These are phyloP conservation scores for Metaphire vulgaris DNA, from an alignment of 1,140 invertebrate species.

Conservation along the genomic window DNA sequence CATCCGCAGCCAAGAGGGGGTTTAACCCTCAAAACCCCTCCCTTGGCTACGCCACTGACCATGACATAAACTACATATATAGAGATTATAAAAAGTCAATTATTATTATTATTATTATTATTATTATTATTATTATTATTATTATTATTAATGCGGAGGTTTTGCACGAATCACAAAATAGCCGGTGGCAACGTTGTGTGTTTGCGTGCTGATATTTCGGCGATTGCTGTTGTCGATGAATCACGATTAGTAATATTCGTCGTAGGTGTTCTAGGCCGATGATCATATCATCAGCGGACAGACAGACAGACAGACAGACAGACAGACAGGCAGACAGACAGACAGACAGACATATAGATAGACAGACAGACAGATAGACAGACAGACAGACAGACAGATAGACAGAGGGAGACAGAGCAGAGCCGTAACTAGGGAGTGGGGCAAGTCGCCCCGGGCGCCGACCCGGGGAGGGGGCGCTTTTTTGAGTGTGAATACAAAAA, in stretches of 20 bases:
- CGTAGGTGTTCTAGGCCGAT: background rate
- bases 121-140: too few relatives aligned
- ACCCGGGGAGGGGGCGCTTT: too few relatives aligned
- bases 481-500: too few relatives aligned
- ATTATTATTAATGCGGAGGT: too few relatives aligned
- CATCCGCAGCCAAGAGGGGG: too few relatives aligned
- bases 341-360: background rate
- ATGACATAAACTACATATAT: too few relatives aligned
- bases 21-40: too few relatives aligned
- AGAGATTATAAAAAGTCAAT: too few relatives aligned
- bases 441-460: too few relatives aligned
- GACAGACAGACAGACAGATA: background rate
- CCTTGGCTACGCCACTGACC: too few relatives aligned
- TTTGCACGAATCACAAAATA: background rate
- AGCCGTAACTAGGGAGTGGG: too few relatives aligned
- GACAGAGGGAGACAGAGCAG: background rate
- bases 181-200: background rate
- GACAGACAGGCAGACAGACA: background rate
- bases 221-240: background rate
- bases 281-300: background rate
- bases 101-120: too few relatives aligned
- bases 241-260: background rate
- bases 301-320: conserved; percentile 1
- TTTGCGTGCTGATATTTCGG: background rate
- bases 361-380: background rate